Evolutionary conservation across 2,113 vertebrate species (phyloP).

Genomic region (Nicator chloris): DNA sequence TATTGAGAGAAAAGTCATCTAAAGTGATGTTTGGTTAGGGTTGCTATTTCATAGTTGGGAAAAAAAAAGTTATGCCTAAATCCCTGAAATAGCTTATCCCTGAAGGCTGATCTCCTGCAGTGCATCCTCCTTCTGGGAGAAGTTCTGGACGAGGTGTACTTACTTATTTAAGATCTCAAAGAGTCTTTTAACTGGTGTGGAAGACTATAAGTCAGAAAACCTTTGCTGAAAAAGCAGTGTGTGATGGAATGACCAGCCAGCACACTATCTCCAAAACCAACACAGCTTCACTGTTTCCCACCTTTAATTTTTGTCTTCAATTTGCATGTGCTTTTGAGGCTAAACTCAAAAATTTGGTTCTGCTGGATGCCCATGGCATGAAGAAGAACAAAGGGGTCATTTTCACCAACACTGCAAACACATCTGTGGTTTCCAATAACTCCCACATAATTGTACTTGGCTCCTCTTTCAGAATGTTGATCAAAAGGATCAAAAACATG

Average conservation of each 20-base stretch:
- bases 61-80: background rate
- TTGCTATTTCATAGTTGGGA: background rate
- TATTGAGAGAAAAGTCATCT: background rate
- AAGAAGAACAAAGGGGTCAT: background rate
- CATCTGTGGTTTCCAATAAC: background rate
- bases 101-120: background rate
- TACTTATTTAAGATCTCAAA: background rate
- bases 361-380: background rate
- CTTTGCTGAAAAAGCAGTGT: background rate
- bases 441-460: background rate
- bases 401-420: background rate
- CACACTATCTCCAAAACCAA: background rate
- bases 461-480: background rate
- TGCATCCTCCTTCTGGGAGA: background rate
- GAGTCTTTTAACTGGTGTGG: background rate
- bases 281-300: background rate
- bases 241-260: background rate
- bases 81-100: background rate
- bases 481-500: background rate
- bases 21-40: background rate
- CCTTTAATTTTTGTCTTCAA: background rate
- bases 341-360: background rate
- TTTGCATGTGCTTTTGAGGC: background rate
- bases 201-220: background rate
- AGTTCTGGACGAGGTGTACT: background rate